These are phyloP conservation scores for Oryzaephilus surinamensis DNA, from an alignment of 1,140 invertebrate species.

Conservation along the genomic window DNA sequence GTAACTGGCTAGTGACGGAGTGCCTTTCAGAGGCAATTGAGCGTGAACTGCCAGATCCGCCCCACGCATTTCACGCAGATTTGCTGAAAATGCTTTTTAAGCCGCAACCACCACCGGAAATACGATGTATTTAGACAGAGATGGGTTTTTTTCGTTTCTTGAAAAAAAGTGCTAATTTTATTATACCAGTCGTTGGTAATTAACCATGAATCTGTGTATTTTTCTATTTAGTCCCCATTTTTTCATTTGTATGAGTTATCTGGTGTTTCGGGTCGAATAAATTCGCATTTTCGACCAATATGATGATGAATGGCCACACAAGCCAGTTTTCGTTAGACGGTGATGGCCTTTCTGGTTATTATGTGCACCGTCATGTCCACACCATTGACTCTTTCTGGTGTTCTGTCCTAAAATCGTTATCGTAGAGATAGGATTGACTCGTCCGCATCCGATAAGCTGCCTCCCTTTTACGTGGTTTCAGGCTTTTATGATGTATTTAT, in stretches of 20 bases:
- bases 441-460: constrained; percentile 13
- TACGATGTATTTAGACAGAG: constrained; percentile 12
- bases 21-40: constrained; percentile 16
- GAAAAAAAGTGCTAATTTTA: too few relatives aligned
- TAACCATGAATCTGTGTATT: too few relatives aligned
- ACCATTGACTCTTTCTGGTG: constrained; percentile 12
- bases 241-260: too few relatives aligned
- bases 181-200: too few relatives aligned
- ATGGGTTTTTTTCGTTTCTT: too few relatives aligned
- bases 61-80: constrained; percentile 18
- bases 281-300: constrained; percentile 10
- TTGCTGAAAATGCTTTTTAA: constrained; percentile 14
- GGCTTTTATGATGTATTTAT: constrained; percentile 21
- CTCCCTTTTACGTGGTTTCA: too few relatives aligned
- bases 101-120: constrained; percentile 15
- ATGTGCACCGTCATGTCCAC: constrained; percentile 17
- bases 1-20: constrained; percentile 2
- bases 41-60: constrained; percentile 13
- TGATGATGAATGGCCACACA: constrained; percentile 17
- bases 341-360: too few relatives aligned
- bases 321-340: too few relatives aligned
- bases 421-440: constrained; percentile 14
- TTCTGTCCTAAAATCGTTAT: constrained; percentile 6
- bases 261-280: constrained; percentile 17
- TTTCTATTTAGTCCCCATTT: too few relatives aligned